phyloP scores from a whole-genome alignment of 2,113 vertebrate genomes.

The Aptenodytes patagonicus region DNA sequence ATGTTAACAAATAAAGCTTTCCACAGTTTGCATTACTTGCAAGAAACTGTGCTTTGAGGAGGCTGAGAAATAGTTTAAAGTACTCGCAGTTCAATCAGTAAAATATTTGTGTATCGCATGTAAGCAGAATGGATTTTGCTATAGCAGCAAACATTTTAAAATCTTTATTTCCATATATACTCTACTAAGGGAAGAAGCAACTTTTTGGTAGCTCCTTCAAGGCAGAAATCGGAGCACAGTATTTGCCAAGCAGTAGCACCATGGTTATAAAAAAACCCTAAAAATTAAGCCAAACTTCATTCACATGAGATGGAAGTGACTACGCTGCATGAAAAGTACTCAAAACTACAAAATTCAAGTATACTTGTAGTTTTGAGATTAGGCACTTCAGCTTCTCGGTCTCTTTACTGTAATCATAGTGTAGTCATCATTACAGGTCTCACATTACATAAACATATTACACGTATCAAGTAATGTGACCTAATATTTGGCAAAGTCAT shows the following conservation, averaged over 20 bases:
- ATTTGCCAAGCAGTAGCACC: not conserved
- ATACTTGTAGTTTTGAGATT: not conserved
- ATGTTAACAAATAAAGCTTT: not conserved
- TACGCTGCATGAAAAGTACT: not conserved
- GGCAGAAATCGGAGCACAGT: not conserved
- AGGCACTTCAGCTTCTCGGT: not conserved
- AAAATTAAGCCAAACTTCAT: not conserved
- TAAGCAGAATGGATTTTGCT: not conserved
- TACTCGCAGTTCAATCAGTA: not conserved
- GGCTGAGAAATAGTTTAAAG: not conserved
- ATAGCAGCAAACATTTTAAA: not conserved
- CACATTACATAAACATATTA: not conserved
- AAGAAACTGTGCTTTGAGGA: not conserved
- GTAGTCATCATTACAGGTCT: not conserved
- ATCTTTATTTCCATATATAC: not conserved
- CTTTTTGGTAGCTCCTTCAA: not conserved
- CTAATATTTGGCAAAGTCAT: slow-evolving; percentile 4
- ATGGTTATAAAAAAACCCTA: not conserved
- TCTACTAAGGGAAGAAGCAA: not conserved
- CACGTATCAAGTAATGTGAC: not conserved
- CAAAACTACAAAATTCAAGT: not conserved
- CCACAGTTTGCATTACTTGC: not conserved
- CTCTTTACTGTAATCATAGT: not conserved
- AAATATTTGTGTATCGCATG: not conserved
- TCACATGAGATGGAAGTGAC: not conserved